These are phyloP conservation scores for Ptyas mucosa DNA, from an alignment of 2,113 vertebrate genomes.

Conservation along the genomic window DNA sequence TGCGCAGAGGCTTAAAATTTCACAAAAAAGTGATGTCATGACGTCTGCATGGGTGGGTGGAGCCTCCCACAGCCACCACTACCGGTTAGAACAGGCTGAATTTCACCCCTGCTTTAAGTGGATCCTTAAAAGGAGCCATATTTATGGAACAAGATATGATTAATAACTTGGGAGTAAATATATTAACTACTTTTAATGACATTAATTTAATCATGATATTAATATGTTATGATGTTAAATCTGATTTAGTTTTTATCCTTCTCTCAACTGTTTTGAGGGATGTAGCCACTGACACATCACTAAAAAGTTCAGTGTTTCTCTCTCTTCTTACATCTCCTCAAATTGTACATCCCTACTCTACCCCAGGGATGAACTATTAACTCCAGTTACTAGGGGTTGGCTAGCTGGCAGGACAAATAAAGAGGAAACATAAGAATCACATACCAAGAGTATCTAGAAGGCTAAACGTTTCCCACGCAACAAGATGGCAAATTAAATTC, in stretches of 20 bases:
- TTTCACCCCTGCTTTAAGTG: background rate
- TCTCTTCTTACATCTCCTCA: background rate
- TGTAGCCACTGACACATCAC: background rate
- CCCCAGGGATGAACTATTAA: background rate
- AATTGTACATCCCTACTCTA: background rate
- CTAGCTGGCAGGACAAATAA: background rate
- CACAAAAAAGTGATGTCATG: too few species aligned
- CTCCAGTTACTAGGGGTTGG: background rate
- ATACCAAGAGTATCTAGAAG: background rate
- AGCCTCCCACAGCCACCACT: too few species aligned
- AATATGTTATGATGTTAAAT: background rate
- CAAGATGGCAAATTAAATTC: background rate
- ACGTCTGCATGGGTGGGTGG: too few species aligned
- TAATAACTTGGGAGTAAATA: background rate
- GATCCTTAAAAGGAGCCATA: background rate
- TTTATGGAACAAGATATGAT: background rate
- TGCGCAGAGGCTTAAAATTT: too few species aligned
- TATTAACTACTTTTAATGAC: background rate
- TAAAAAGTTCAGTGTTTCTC: background rate
- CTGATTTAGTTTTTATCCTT: background rate
- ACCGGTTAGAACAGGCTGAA: too few species aligned
- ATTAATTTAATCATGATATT: background rate
- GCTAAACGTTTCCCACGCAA: background rate
- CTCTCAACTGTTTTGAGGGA: background rate
- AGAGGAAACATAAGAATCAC: background rate